These are phyloP conservation scores for Vollenhovia emeryi DNA, from an alignment of 1,140 invertebrate species.

Conservation along the genomic window DNA sequence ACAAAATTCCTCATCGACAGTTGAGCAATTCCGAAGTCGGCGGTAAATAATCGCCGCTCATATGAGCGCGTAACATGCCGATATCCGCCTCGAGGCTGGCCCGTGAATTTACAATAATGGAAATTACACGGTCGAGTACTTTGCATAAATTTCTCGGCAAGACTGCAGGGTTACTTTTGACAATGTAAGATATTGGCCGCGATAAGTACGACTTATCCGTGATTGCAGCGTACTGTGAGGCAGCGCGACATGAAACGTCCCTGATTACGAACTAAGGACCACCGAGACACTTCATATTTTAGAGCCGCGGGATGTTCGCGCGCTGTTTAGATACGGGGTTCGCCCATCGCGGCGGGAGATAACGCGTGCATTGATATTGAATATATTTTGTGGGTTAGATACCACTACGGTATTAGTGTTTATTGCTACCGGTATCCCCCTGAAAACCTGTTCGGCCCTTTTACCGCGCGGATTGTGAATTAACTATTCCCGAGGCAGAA, in stretches of 20 bases:
- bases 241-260: constrained; percentile 58
- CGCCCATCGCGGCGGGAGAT: constrained; percentile 65
- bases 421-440: constrained; percentile 73
- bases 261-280: constrained; percentile 70
- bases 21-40: constrained; percentile 46
- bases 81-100: constrained; percentile 43
- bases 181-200: constrained; percentile 59
- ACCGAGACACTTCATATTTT: constrained; percentile 73
- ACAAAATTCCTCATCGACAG: constrained; percentile 48
- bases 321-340: constrained; percentile 71
- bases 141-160: constrained; percentile 53
- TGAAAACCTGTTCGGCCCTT: constrained; percentile 72
- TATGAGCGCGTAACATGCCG: constrained; percentile 55
- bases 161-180: constrained; percentile 45
- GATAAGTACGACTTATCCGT: constrained; percentile 63
- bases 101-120: constrained; percentile 58
- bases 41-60: constrained; percentile 45
- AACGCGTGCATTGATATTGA: constrained; percentile 66
- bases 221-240: constrained; percentile 46
- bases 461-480: constrained; percentile 52
- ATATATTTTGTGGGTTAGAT: constrained; percentile 71
- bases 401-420: constrained; percentile 70
- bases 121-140: constrained; percentile 60
- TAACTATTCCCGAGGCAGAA: constrained; percentile 56
- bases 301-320: constrained; percentile 59